Percentiles rank a stretch among this genome's conserved stretches.
These are phyloP conservation scores for Origma solitaria DNA, from an alignment of 2,113 vertebrate species.

Conservation along the genomic window DNA sequence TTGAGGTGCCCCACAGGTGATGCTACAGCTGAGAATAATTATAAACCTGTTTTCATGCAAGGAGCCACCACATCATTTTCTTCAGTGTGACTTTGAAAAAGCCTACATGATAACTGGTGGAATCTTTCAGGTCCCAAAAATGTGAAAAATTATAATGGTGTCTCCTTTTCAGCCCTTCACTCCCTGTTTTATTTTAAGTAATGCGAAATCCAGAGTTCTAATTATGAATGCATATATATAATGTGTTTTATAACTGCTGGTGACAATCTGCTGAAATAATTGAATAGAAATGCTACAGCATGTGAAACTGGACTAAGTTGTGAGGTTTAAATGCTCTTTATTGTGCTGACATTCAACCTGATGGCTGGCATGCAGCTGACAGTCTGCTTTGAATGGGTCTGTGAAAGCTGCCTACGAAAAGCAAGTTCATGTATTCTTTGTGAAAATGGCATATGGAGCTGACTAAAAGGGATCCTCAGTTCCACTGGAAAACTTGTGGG, in stretches of 20 bases:
- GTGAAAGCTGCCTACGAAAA: constrained; percentile 45
- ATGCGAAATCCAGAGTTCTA: not conserved
- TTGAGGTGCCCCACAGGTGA: not conserved
- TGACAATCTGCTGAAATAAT: not conserved
- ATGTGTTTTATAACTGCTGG: not conserved
- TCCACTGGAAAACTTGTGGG: constrained; percentile 57
- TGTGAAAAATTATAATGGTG: not conserved
- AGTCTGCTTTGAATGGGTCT: constrained; percentile 46
- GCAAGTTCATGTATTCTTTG: constrained; percentile 31
- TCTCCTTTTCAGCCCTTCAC: not conserved
- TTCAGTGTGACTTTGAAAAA: not conserved
- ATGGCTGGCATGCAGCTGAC: constrained; percentile 35
- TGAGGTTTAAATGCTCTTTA: constrained; percentile 22
- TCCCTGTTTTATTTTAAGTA: not conserved
- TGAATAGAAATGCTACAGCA: not conserved
- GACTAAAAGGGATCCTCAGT: constrained; percentile 45
- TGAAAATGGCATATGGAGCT: constrained; percentile 48
- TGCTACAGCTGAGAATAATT: not conserved
- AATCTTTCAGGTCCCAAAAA: not conserved
- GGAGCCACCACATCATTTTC: not conserved
- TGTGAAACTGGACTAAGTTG: not conserved
- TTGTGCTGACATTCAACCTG: constrained; percentile 31
- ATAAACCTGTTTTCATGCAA: not conserved
- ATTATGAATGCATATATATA: not conserved
- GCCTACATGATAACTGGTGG: not conserved